phyloP scores from a whole-genome alignment of 2,797 vertebrate genomes.

The Urosaurus nigricauda region DNA sequence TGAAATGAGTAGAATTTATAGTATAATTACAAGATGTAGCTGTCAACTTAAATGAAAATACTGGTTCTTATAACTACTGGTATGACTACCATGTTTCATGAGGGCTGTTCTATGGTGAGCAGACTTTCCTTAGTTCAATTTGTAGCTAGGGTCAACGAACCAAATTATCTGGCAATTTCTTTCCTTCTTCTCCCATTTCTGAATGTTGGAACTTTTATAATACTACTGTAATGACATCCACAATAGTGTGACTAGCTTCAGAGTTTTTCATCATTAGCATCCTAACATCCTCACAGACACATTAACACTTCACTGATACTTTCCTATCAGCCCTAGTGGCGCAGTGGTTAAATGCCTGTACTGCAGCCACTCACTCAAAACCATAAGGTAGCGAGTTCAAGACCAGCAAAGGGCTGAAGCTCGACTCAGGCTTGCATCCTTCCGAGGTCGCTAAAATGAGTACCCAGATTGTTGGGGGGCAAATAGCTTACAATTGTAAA shows the following conservation, averaged over 20 bases:
- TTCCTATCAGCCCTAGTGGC: too few species aligned
- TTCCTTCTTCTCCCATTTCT: too few species aligned
- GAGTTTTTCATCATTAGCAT: not conserved
- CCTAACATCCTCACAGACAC: not conserved
- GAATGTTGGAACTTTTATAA: not conserved
- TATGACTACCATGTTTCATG: not conserved
- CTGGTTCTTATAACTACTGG: not conserved
- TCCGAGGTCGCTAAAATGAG: too few species aligned
- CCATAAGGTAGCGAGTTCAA: too few species aligned
- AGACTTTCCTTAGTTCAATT: not conserved
- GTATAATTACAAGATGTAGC: not conserved
- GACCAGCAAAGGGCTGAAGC: too few species aligned
- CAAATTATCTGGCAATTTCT: not conserved
- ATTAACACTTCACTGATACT: not conserved
- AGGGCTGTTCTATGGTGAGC: not conserved
- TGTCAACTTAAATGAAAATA: not conserved
- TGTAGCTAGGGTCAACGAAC: not conserved
- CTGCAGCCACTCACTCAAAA: too few species aligned
- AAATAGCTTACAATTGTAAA: too few species aligned
- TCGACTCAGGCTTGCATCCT: too few species aligned
- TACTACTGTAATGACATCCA: not conserved
- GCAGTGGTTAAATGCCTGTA: too few species aligned
- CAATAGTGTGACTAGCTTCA: not conserved
- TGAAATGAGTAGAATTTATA: not conserved
- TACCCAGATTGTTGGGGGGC: too few species aligned